A percentile compares a stretch with the other conserved stretches of the same genome.
These are phyloP conservation scores for Cirrhinus molitorella DNA, from an alignment of 2,797 vertebrate species.

Conservation along the genomic window DNA sequence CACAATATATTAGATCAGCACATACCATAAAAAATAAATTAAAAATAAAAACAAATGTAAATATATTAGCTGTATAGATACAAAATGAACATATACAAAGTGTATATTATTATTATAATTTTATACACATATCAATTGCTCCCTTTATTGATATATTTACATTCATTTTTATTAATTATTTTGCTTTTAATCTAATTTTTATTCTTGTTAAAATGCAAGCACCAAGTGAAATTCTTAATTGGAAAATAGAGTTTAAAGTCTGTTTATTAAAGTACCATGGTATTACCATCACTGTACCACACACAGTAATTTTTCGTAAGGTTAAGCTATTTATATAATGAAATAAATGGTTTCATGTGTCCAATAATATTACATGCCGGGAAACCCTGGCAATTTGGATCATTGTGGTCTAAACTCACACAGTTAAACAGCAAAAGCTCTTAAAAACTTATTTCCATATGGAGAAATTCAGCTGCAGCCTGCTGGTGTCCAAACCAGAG, in stretches of 20 bases:
- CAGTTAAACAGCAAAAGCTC: background rate
- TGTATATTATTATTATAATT: no score
- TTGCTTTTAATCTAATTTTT: no score
- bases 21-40: no score
- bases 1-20: no score
- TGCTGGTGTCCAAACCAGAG: constrained; percentile 12
- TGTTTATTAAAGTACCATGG: constrained; percentile 2
- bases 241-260: background rate
- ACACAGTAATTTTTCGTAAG: background rate
- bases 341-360: constrained; percentile 20
- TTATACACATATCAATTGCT: no score
- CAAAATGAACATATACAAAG: no score
- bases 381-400: background rate
- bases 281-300: constrained; percentile 9
- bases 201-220: background rate
- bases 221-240: background rate
- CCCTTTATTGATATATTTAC: no score
- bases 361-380: constrained; percentile 10
- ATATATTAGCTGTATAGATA: no score
- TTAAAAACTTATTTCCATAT: constrained; percentile 12
- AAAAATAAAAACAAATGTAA: no score
- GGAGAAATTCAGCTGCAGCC: background rate
- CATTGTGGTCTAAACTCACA: background rate
- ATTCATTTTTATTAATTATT: no score
- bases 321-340: constrained; percentile 1